A percentile compares a stretch with the other conserved stretches of the same genome.
Evolutionary conservation across 2,888 invertebrate genomes (phyloP).

Genomic region (Biston stratarius): DNA sequence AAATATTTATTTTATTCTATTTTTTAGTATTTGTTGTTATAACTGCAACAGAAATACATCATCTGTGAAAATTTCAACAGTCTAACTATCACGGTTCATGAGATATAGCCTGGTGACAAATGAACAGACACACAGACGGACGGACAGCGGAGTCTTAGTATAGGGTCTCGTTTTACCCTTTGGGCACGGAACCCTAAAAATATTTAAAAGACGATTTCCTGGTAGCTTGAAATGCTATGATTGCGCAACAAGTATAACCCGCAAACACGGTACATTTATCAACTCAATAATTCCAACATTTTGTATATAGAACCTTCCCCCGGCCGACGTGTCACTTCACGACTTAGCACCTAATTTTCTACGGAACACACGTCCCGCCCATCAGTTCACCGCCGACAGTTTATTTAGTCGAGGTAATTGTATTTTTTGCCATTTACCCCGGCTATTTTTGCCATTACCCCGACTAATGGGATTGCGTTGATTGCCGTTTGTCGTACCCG

Average conservation of each 20-base stretch:
- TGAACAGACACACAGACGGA: no score
- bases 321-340: conserved; percentile 5
- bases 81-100: no score
- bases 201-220: not conserved
- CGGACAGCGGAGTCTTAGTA: no score
- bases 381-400: conserved; percentile 27
- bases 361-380: conserved; percentile 28
- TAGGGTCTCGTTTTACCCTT: no score
- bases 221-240: not conserved
- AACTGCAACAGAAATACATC: no score
- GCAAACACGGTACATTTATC: not conserved
- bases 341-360: conserved; percentile 23
- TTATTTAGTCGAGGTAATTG: conserved; percentile 48
- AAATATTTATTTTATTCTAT: no score
- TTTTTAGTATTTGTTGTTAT: no score
- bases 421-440: conserved; percentile 47
- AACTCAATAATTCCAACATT: conserved; percentile 6
- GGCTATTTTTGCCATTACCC: conserved; percentile 50
- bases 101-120: no score
- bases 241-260: not conserved
- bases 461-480: conserved; percentile 53
- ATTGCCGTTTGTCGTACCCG: conserved; percentile 49
- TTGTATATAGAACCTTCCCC: conserved; percentile 19
- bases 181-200: no score
- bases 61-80: no score